These are phyloP conservation scores for Anas capensis DNA, from an alignment of 2,797 vertebrate genomes.

Conservation along the genomic window DNA sequence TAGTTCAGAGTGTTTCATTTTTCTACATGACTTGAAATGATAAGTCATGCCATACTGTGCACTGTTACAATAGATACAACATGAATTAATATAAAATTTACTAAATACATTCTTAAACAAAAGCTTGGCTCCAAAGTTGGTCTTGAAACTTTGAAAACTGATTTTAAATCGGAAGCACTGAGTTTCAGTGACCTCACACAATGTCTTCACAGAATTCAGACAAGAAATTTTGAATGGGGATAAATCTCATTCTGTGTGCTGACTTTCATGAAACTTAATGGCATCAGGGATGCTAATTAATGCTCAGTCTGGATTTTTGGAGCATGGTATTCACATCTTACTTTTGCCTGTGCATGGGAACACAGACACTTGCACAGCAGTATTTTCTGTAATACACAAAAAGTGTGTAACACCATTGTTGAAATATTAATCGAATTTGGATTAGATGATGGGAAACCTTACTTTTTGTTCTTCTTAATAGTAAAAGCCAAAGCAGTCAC, in stretches of 20 bases:
- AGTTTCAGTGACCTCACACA: background rate
- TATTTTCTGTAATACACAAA: accelerated
- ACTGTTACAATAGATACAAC: background rate
- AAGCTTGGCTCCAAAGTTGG: background rate
- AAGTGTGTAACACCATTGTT: accelerated
- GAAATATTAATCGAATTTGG: background rate
- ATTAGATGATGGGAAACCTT: accelerated
- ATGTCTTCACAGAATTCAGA: background rate
- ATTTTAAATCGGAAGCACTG: background rate
- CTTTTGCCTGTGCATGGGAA: background rate
- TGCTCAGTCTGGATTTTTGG: background rate
- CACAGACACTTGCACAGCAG: accelerated
- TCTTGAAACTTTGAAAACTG: background rate
- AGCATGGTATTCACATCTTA: background rate
- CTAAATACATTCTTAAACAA: background rate
- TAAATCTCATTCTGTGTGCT: background rate
- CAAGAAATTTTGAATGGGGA: accelerated
- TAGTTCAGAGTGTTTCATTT: constrained; percentile 49
- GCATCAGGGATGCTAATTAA: background rate
- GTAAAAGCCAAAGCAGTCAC: background rate
- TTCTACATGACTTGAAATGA: background rate
- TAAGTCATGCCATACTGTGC: background rate
- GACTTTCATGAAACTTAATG: background rate
- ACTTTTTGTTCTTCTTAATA: background rate
- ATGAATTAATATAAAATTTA: background rate